phyloP scores from a whole-genome alignment of 2,113 vertebrate species.

The Bufo gargarizans region DNA sequence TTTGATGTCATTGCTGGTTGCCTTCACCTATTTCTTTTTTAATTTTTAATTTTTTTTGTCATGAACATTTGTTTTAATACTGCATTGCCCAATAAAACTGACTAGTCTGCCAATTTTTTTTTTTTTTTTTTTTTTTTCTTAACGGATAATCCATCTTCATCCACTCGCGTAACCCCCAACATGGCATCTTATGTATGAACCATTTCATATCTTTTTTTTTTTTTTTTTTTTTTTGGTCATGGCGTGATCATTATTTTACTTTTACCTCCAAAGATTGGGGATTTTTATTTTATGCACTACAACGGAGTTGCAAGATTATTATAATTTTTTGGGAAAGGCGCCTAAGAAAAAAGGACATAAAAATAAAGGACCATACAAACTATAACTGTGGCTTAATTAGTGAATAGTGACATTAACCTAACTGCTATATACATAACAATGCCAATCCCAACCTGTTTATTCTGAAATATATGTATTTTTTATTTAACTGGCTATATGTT shows the following conservation, averaged over 20 bases:
- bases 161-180: conserved; percentile 64
- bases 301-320: conserved; percentile 58
- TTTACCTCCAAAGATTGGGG: conserved; percentile 67
- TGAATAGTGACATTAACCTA: conserved; percentile 68
- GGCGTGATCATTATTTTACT: conserved; percentile 66
- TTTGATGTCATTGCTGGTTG: conserved; percentile 68
- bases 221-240: conserved; percentile 56
- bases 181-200: conserved; percentile 64
- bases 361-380: conserved; percentile 68
- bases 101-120: conserved; percentile 66
- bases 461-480: conserved; percentile 42
- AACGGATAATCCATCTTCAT: conserved; percentile 58
- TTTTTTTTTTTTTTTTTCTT: conserved; percentile 66
- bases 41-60: conserved; percentile 60
- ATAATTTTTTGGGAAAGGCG: background rate
- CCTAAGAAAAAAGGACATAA: conserved; percentile 62
- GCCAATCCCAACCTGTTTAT: conserved; percentile 27
- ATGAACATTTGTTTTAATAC: conserved; percentile 65
- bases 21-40: conserved; percentile 62
- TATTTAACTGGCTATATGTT: conserved; percentile 9
- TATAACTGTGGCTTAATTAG: conserved; percentile 67
- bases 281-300: conserved; percentile 70
- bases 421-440: conserved; percentile 53
- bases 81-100: conserved; percentile 65
- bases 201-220: conserved; percentile 54